A percentile compares a stretch with the other conserved stretches of the same genome.
These are phyloP conservation scores for Aspiorhynchus laticeps DNA, from an alignment of 2,113 vertebrate genomes.

Conservation along the genomic window DNA sequence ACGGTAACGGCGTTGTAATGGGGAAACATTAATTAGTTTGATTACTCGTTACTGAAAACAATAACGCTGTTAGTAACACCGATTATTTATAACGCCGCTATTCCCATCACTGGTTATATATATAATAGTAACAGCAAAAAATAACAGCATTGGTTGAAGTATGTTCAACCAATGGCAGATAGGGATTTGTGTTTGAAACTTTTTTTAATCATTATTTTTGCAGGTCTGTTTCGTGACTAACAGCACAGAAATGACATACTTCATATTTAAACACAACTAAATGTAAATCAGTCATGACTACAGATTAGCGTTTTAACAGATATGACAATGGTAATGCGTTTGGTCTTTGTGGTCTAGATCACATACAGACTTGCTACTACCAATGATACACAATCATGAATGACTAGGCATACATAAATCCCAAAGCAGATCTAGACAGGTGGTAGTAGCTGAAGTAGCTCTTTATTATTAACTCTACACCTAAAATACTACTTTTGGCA, in stretches of 20 bases:
- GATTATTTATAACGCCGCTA: too few relatives aligned
- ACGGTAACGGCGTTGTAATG: too few relatives aligned
- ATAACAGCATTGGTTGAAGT: not conserved
- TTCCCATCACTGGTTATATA: too few relatives aligned
- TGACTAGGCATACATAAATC: not conserved
- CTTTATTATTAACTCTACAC: too few relatives aligned
- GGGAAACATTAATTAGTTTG: too few relatives aligned
- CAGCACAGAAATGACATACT: not conserved
- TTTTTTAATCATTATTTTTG: not conserved
- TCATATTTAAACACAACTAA: too few relatives aligned
- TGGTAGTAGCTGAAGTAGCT: not conserved
- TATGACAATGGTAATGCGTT: too few relatives aligned
- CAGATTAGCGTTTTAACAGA: too few relatives aligned
- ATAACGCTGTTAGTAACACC: too few relatives aligned
- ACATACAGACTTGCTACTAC: not conserved
- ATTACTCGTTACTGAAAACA: too few relatives aligned
- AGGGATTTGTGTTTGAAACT: not conserved
- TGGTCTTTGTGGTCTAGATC: not conserved
- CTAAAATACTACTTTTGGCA: too few relatives aligned
- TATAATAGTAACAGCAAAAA: not conserved
- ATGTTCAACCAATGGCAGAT: not conserved
- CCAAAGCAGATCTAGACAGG: not conserved
- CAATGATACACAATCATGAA: not conserved
- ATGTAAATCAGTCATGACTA: too few relatives aligned
- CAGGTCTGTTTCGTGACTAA: not conserved